These are phyloP conservation scores for Omphaloscelis lunosa DNA, from an alignment of 2,888 invertebrate species.

Conservation along the genomic window DNA sequence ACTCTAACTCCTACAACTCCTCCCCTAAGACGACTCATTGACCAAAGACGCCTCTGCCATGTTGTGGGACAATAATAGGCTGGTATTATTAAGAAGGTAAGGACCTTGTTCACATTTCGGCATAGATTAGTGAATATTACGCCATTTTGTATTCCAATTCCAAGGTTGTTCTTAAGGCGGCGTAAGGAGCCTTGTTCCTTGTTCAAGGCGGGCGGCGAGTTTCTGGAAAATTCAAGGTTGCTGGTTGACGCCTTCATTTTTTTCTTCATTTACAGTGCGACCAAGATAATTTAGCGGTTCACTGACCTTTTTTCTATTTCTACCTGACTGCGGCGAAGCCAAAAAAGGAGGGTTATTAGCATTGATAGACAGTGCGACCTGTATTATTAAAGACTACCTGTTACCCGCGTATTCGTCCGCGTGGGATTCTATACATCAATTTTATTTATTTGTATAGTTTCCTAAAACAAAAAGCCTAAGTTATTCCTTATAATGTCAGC, in stretches of 20 bases:
- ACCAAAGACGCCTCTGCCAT: no score
- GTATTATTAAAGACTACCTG: no score
- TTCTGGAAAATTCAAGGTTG: constrained; percentile 4
- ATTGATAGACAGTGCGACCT: background rate
- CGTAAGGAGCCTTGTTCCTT: background rate
- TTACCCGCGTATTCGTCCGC: no score
- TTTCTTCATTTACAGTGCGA: background rate
- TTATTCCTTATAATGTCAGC: no score
- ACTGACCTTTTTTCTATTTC: background rate
- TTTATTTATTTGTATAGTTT: no score
- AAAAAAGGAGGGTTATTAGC: background rate
- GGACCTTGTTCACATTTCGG: background rate
- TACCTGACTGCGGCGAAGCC: no score
- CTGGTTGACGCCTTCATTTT: background rate
- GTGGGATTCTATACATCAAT: no score
- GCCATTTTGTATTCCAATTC: constrained; percentile 5
- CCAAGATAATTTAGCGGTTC: background rate
- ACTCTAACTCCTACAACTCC: no score
- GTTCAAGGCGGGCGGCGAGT: background rate
- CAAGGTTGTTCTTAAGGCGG: background rate
- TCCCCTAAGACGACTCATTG: no score
- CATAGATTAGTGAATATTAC: background rate
- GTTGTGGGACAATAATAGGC: no score
- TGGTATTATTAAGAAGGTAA: no score
- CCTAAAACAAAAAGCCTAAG: no score